Conservation (phyloP, 2,888 invertebrate genomes). For the Acleris holmiana region DNA sequence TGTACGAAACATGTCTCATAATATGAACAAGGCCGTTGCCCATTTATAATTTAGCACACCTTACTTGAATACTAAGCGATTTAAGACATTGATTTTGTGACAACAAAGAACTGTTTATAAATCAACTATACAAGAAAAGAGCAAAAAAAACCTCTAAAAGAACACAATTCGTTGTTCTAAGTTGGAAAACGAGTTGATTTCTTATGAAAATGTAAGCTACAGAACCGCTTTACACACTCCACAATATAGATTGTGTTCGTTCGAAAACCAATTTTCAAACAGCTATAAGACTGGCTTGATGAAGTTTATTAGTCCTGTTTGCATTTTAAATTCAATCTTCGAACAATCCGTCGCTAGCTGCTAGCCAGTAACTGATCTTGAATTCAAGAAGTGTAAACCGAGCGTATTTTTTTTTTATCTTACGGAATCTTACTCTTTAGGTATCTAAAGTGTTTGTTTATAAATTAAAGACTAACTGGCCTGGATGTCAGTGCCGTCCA, state of each 20-base stretch:
- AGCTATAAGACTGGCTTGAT: conserved; percentile 16
- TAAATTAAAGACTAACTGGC: no score
- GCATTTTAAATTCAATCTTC: conserved; percentile 27
- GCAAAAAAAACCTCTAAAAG: background rate
- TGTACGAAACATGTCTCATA: conserved; percentile 23
- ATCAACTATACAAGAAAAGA: conserved; percentile 1
- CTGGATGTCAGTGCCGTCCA: no score
- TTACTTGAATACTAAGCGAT: conserved; percentile 23
- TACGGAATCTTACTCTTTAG: no score
- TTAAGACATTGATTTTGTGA: conserved; percentile 4
- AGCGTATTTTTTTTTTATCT: no score
- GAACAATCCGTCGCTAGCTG: conserved; percentile 2
- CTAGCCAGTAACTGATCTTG: no score
- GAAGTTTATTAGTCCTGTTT: conserved; percentile 23
- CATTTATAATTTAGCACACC: conserved; percentile 2
- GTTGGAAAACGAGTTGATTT: no score
- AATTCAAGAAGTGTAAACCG: no score
- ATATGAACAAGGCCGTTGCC: conserved; percentile 21
- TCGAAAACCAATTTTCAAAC: conserved; percentile 23
- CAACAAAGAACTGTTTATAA: conserved; percentile 28
- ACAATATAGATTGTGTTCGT: no score
- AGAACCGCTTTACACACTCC: no score
- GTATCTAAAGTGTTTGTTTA: no score
- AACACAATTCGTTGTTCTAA: no score
- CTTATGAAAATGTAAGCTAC: no score